Evolutionary conservation across 1,140 invertebrate genomes (phyloP).

Genomic region (Penaeus indicus): DNA sequence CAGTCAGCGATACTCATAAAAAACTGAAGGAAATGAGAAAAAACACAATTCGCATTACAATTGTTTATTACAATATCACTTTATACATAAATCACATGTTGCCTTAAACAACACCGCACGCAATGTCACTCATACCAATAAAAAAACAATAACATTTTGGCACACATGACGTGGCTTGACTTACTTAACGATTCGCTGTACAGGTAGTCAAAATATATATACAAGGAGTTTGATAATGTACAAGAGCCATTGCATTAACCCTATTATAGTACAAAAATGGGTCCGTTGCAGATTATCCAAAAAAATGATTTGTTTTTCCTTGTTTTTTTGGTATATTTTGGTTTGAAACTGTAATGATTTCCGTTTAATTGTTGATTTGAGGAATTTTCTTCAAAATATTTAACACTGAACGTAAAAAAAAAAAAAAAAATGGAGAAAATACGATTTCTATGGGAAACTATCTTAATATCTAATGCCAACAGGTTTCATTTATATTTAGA

Average conservation of each 20-base stretch:
- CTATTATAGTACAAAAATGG: conserved; percentile 49
- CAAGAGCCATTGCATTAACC: conserved; percentile 44
- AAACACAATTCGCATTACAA: conserved; percentile 45
- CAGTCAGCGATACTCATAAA: neutral
- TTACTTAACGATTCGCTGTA: conserved; percentile 54
- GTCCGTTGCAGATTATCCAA: conserved; percentile 35
- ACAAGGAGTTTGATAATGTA: conserved; percentile 49
- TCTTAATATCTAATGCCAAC: no score
- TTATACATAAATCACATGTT: conserved; percentile 53
- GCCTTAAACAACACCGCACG: neutral
- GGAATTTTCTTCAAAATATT: no score
- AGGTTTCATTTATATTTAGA: no score
- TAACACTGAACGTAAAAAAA: no score
- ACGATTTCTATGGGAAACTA: no score
- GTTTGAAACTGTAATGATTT: neutral
- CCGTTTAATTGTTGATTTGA: neutral
- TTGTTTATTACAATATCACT: conserved; percentile 61
- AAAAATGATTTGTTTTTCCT: neutral
- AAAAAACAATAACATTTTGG: conserved; percentile 59
- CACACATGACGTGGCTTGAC: conserved; percentile 58
- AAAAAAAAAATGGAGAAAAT: no score
- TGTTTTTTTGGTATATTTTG: neutral
- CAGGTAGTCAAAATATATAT: conserved; percentile 49
- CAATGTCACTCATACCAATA: conserved; percentile 12
- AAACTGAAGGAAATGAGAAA: neutral